These are phyloP conservation scores for Globicephala melas DNA, from an alignment of 2,113 vertebrate genomes.

Conservation along the genomic window DNA sequence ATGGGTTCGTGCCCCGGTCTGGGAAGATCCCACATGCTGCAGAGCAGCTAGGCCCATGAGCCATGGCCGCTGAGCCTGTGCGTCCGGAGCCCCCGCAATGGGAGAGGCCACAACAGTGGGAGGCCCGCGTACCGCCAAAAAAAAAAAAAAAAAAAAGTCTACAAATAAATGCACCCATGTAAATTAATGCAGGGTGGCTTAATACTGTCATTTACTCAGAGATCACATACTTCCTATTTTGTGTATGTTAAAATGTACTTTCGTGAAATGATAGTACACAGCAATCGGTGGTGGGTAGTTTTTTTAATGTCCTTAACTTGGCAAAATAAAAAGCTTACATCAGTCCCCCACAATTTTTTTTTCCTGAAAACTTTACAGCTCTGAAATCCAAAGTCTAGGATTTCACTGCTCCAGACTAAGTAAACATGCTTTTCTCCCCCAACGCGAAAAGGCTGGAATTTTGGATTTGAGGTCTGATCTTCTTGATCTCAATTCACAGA, in stretches of 20 bases:
- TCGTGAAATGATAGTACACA: not conserved
- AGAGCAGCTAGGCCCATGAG: no score
- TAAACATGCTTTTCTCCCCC: conserved; percentile 18
- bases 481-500: not conserved
- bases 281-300: not conserved
- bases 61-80: no score
- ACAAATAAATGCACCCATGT: not conserved
- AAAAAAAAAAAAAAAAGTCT: not conserved
- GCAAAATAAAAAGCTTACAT: not conserved
- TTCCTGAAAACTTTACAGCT: not conserved
- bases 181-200: not conserved
- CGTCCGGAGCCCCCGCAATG: no score
- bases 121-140: no score
- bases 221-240: not conserved
- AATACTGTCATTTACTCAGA: not conserved
- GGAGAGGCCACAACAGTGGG: no score
- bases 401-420: conserved; percentile 44
- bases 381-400: conserved; percentile 31
- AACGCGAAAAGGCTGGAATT: conserved; percentile 8
- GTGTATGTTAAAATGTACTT: not conserved
- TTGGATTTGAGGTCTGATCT: not conserved
- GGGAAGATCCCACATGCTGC: no score
- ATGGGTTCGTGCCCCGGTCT: no score
- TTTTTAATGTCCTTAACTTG: conserved; percentile 7
- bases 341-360: not conserved